Conservation (phyloP, 1,140 invertebrate species). For the Doryteuthis pealeii region DNA sequence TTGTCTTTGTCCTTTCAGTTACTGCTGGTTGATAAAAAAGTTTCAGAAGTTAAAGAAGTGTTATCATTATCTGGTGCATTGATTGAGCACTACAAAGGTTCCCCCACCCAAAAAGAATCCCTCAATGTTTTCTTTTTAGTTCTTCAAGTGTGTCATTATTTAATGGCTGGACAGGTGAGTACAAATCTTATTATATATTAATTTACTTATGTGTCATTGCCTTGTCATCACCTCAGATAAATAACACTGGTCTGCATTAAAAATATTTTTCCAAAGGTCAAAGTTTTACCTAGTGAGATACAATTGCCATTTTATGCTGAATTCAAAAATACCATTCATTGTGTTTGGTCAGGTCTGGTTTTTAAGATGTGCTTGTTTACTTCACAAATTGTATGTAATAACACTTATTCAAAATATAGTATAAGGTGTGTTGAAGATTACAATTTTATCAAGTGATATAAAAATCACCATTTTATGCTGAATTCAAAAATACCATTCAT, state of each 20-base stretch:
- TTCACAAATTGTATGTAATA: too few relatives aligned
- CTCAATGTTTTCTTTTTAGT: constrained; percentile 95
- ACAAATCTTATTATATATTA: constrained; percentile 5
- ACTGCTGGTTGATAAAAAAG: constrained; percentile 88
- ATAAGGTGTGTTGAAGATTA: too few relatives aligned
- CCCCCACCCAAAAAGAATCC: constrained; percentile 77
- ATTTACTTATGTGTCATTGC: neutral
- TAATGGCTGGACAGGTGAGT: constrained; percentile 83
- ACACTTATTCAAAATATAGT: too few relatives aligned
- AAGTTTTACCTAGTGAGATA: too few relatives aligned
- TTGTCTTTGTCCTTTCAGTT: constrained; percentile 68
- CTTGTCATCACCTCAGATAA: neutral
- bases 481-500: too few relatives aligned
- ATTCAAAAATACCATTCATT: too few relatives aligned
- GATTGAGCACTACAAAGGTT: constrained; percentile 88
- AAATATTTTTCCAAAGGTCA: too few relatives aligned
- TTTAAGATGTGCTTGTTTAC: too few relatives aligned
- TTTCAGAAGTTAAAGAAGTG: constrained; percentile 82
- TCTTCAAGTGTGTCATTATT: constrained; percentile 89
- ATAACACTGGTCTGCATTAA: neutral
- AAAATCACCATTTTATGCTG: too few relatives aligned
- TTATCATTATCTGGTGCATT: constrained; percentile 82
- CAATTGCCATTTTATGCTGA: too few relatives aligned
- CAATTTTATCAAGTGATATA: too few relatives aligned
- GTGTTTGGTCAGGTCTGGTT: too few relatives aligned